Percentiles rank a stretch among this genome's conserved stretches.
Evolutionary conservation across 2,113 vertebrate genomes (phyloP).

Genomic region (Nannospalax galili): DNA sequence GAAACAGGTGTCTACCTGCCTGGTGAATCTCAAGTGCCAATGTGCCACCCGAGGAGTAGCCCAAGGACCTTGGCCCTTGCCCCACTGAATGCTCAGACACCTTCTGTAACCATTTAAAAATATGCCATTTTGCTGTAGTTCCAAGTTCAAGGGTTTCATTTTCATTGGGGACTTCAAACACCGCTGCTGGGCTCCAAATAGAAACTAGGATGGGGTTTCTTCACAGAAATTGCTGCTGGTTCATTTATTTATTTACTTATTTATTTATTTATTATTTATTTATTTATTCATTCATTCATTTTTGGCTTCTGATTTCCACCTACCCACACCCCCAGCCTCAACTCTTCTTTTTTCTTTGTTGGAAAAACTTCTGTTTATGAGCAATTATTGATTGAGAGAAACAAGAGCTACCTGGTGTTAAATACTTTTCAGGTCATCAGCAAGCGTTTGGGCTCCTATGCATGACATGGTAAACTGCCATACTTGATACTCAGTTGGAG

Average conservation of each 20-base stretch:
- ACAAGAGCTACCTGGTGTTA: background rate
- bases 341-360: background rate
- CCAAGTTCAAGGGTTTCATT: slow-evolving; percentile 46
- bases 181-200: background rate
- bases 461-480: background rate
- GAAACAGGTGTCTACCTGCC: background rate
- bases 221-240: background rate
- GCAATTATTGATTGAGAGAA: background rate
- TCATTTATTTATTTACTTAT: background rate
- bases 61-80: slow-evolving; percentile 29
- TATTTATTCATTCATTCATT: too few relatives aligned
- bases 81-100: slow-evolving; percentile 57
- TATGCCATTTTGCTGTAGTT: background rate
- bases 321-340: too few relatives aligned
- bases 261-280: too few relatives aligned
- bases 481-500: background rate
- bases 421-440: background rate
- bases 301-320: background rate
- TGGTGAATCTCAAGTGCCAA: background rate
- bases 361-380: background rate
- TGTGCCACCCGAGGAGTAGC: background rate
- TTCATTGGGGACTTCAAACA: slow-evolving; percentile 58
- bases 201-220: background rate
- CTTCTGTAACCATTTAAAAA: slow-evolving; percentile 69
- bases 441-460: background rate